Base-by-base conservation (phyloP, 2,888 invertebrate genomes). In the Dexiosoma caninum region DNA sequence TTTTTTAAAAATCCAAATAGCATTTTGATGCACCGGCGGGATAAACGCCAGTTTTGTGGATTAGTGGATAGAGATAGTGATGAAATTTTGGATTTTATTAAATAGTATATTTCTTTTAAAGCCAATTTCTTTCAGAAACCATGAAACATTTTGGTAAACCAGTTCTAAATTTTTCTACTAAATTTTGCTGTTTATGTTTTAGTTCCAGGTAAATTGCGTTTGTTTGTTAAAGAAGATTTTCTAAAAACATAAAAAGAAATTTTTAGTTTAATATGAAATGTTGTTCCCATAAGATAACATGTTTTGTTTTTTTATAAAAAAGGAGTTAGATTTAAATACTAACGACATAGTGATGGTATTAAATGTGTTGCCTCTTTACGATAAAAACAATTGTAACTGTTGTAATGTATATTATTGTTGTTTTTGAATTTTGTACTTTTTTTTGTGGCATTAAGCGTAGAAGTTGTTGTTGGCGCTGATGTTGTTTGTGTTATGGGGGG, bases 351-450 rank as follows among this genome's bases (percentile, higher is more conserved):
- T 86, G 90, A 87, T 77, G 77, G 77, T 51, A 77, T 81, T 87
- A 89, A 86, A 87, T 90, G 89, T 85, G 90, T 86, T 85, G 90
- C 87, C 85, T 89, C 89, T 88, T 89, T 89, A 84, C 88, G 87
- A 88, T 89, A 89, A 85, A 88, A 89, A 84, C 89, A 89, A 86
- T 89, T 89, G 81, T 88, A 89, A 84, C 89, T 89, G 84, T 89
- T 89, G 85, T 89, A 89, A 85, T 88, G 88, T 79, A 86, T 86
- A 82, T 88, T 89, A 80, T 88, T 89, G 82, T 89, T 88, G 81
- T 88, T 89, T 83, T 85, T 88, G 85, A 88, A 88, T 85, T 89
- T 89, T 84, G 85, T 87, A 85, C 89, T 89, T 84, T 89, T 89
- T 84, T 79, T 79, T 59, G 71, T 27, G 55, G 49, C 49, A 64